Evolutionary conservation across 1,140 invertebrate genomes (phyloP), one percentile per base, ranked within the genome.

Genomic region (Cylas formicarius): DNA sequence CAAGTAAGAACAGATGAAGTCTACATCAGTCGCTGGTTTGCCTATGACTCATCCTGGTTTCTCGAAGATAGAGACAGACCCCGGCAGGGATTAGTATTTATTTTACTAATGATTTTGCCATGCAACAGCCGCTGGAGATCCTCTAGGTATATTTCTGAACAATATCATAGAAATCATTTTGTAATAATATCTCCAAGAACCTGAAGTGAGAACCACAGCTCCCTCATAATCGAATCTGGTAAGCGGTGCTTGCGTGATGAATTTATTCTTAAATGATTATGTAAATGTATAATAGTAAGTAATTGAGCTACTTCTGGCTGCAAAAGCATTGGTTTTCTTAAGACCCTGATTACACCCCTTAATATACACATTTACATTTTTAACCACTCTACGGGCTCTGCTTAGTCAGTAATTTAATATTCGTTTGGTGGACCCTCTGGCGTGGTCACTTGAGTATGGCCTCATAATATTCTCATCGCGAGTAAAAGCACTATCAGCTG

Each of bases 291-390:
- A n/a, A n/a, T n/a, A n/a, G n/a, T n/a, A n/a, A 64, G 35, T 16
- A 53, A 48, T 6, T 36, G 37, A 16, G 52, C 56, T 21, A 41
- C 47, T 27, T 65, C 52, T 11, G 52, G 52, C 14, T 53, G 28
- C 14, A 60, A 42, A 16, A 43, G 33, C 17, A 67, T 55, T 35
- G 58, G 55, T 45, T 56, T 65, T 50, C 48, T 47, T 22, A 70
- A 60, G 38, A 70, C 50, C 41, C 62, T 42, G 60, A 67, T 70
- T n/a, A 38, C 35, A 14, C 19, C 3, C 11, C 35, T 38, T 2
- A 17, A 37, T 21, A 37, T 37, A 34, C 32, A n/a, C 32, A 9
- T 17, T 9, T 9, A 34, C 32, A 34, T 34, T 34, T 34, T 34
- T 18, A 4, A 37, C 35, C 24, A 37, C n/a, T 2, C 19, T 2